Evolutionary conservation across 2,113 vertebrate species (phyloP).

Genomic region (Mesoclemmys tuberculata): DNA sequence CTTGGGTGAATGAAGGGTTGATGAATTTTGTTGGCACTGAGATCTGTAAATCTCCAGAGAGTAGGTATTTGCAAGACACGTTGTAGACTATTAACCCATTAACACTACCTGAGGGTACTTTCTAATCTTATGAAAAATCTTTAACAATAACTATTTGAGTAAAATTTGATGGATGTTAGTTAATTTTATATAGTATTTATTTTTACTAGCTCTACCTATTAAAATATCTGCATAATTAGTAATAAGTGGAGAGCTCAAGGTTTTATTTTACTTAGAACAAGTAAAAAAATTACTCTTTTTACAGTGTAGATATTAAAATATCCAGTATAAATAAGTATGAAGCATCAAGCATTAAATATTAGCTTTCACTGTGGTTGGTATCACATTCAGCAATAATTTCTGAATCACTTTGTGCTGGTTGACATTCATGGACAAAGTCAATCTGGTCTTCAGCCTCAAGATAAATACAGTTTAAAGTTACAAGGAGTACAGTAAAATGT

Average conservation of each 20-base stretch:
- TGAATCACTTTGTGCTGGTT: neutral
- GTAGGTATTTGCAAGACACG: neutral
- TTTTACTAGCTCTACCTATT: neutral
- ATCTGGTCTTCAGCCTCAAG: neutral
- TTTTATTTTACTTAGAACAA: neutral
- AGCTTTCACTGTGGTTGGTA: neutral
- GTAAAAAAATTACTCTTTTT: neutral
- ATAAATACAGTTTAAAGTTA: neutral
- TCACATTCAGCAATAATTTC: neutral
- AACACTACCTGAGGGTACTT: neutral
- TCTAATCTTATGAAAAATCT: neutral
- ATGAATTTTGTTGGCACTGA: neutral
- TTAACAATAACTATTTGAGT: conserved; percentile 1
- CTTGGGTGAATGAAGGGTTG: neutral
- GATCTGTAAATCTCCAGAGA: neutral
- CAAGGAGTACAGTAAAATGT: neutral
- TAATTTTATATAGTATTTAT: neutral
- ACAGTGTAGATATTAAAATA: neutral
- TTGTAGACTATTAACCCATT: neutral
- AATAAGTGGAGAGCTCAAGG: neutral
- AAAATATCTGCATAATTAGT: neutral
- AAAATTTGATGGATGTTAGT: neutral
- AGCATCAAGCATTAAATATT: neutral
- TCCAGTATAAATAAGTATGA: neutral
- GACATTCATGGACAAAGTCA: conserved; percentile 20